Evolutionary conservation across 2,113 vertebrate species (phyloP), one percentile per base, ranked within the genome.

Genomic region (Misgurnus anguillicaudatus): DNA sequence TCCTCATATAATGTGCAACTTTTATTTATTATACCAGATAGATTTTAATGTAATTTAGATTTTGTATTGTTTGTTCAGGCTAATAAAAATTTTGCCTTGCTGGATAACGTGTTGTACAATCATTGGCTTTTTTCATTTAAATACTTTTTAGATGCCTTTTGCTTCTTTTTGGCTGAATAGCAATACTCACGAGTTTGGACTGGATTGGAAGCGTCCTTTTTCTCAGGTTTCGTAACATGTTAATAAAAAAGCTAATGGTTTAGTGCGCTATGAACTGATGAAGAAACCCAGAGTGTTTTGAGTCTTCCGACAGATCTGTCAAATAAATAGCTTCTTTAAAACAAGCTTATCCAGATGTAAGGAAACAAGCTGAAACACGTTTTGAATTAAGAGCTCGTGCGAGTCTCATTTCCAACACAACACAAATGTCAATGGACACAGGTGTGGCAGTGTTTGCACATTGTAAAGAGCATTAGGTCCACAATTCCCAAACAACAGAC

Each of bases 311-410:
- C 88, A 86, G 80, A 85, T 80, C 72, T 85, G 89, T 88, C 87
- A 92, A 88, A 91, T 87, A 89, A 78, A 31, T 31, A 31, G 24
- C 24, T 31, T 31, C 39, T 80, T 75, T 81, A 58, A n/a, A 13
- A 39, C 68, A 85, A 87, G 87, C 82, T 60, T 87, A 82, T 88
- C 89, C 91, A 92, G 92, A 91, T 87, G 83, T 82, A 79, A 38
- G 17, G 16, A 45, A 76, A 65, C 74, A 36, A 10, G 41, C 71
- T 83, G n/a, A 0, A 38, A 48, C 74, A 3, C 9, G 61, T 76
- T 74, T 7, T 62, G 61, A 21, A 62, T 62, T n/a, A 36, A 47
- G 11, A 47, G 72, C 19, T 62, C 57, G 0, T 53, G 51, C 19
- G 61, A 76, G 17, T 64, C 74, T 64, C 61, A 9, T n/a, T 64